Evolutionary conservation across 2,888 invertebrate genomes (phyloP), one percentile per base, ranked within the genome.

Genomic region (Latrodectus elegans): DNA sequence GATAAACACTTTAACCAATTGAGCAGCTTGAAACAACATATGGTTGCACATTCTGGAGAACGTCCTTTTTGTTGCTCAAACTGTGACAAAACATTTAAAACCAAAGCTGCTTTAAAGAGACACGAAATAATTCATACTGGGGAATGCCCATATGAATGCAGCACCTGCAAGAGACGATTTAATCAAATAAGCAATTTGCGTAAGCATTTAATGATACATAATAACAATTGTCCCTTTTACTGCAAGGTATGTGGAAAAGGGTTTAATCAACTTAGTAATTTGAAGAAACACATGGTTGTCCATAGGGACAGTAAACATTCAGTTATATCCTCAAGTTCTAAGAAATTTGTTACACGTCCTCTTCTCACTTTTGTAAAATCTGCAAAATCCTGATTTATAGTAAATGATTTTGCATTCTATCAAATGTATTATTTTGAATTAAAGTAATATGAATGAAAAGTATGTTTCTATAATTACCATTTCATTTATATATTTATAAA

Each of bases 151-250:
- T 88, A 53, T 88, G 88, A 88, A n/a, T 88, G 88, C 70, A 88
- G 79, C 17, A 88, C 88, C 22, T 88, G 88, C 67, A 88, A 88
- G 64, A 71, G 83, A 14, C 74, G 55, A 67, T 88, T 88, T 49
- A 88, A 88, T 75, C 88, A 88, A 65, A 88, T 88, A 11, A 88
- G 88, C n/a, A 88, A 88, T 70, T 79, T 88, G 12, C 14, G 88
- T 52, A 88, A 88, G 70, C 88, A 88, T 88, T 79, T 88, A 60
- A 75, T 88, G 53, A 88, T 88, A 15, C 88, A 88, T 67, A 88
- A 79, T 65, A 84, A 88, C 77, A 88, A 88, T 17, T 88, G 88
- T 49, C 88, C 88, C 4, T 88, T 75, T 78, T 84, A 79, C 53
- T 88, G 88, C 80, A 75, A 65, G 53, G 68, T 77, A 8, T 88